Percentiles rank a stretch among this genome's conserved stretches.
phyloP scores from a whole-genome alignment of 2,888 invertebrate species.

The Chouioia cunea region DNA sequence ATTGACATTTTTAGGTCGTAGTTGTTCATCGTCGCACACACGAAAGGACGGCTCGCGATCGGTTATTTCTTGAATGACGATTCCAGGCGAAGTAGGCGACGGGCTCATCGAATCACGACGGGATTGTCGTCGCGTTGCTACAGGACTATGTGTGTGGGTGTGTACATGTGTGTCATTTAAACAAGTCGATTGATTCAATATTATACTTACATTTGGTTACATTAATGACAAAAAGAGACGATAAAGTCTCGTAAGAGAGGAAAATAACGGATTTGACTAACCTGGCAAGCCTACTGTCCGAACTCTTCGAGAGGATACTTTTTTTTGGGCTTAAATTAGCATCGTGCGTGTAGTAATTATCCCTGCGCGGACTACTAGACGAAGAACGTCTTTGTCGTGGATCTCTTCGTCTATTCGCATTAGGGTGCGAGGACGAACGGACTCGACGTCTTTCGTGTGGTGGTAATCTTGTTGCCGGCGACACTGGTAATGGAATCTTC shows the following conservation, averaged over 20 bases:
- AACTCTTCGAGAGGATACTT: constrained; percentile 58
- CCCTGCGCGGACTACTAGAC: constrained; percentile 58
- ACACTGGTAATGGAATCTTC: constrained; percentile 70
- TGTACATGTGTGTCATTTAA: no score
- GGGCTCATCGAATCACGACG: constrained; percentile 35
- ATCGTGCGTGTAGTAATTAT: constrained; percentile 57
- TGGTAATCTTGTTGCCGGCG: constrained; percentile 67
- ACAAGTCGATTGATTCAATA: no score
- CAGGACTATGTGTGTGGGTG: no score
- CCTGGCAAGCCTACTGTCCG: constrained; percentile 23
- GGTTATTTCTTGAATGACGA: constrained; percentile 12
- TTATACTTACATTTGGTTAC: no score
- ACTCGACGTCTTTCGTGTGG: constrained; percentile 11
- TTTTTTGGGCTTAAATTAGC: constrained; percentile 64
- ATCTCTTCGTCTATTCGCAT: not conserved
- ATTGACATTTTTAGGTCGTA: not conserved
- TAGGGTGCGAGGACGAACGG: constrained; percentile 52
- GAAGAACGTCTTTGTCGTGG: constrained; percentile 52
- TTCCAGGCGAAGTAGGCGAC: constrained; percentile 4
- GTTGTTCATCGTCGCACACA: constrained; percentile 23
- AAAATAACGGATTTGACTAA: constrained; percentile 1
- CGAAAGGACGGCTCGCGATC: constrained; percentile 20
- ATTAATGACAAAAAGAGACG: no score
- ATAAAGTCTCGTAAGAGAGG: not conserved
- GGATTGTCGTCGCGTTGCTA: not conserved